These are phyloP conservation scores for Temnopleurus reevesii DNA, from an alignment of 53 echinoderm and acorn worm species.

Conservation along the genomic window DNA sequence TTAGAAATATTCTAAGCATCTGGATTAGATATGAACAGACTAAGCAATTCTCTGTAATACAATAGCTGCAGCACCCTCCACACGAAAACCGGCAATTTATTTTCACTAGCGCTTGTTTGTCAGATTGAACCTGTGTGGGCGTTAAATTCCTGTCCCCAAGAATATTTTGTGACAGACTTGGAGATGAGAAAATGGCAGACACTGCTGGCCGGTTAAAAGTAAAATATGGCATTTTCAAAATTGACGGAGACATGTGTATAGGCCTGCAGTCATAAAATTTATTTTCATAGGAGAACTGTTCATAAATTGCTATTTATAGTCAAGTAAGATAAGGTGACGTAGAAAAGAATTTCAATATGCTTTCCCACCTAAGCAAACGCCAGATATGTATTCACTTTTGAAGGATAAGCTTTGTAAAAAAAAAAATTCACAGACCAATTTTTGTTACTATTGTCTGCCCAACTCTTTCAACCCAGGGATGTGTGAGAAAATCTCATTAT, in stretches of 20 bases:
- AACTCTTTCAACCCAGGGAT: too few species aligned
- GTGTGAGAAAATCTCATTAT: too few species aligned
- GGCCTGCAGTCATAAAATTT: not conserved
- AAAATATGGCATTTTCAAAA: not conserved
- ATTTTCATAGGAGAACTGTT: not conserved
- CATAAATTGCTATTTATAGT: too few species aligned
- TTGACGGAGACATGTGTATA: not conserved
- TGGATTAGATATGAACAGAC: not conserved
- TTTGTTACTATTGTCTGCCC: too few species aligned
- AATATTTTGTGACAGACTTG: not conserved
- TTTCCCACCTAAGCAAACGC: too few species aligned
- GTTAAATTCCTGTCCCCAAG: not conserved
- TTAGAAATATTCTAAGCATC: not conserved
- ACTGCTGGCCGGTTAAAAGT: too few species aligned
- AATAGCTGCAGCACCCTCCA: not conserved
- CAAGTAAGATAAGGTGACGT: too few species aligned
- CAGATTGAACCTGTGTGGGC: not conserved
- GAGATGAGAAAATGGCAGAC: not conserved
- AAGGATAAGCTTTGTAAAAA: too few species aligned
- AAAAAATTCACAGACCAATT: too few species aligned
- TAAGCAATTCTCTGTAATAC: not conserved
- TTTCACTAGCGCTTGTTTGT: slow-evolving; percentile 11
- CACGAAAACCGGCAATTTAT: not conserved
- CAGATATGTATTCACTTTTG: too few species aligned
- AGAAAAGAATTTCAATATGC: too few species aligned